Conservation (phyloP, 2,888 invertebrate species). For the Drosophila lutescens region DNA sequence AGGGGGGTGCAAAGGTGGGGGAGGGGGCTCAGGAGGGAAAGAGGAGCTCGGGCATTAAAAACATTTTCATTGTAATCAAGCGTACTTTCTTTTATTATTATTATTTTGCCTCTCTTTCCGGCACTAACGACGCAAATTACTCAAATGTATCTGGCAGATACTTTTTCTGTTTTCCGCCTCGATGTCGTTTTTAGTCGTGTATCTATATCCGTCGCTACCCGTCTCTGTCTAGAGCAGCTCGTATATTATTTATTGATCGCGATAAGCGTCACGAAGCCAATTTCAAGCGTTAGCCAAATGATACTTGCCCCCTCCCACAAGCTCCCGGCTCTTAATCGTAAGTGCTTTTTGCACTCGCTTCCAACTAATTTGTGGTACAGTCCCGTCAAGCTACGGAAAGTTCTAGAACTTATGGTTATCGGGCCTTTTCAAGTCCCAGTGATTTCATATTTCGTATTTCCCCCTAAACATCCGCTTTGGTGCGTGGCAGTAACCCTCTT, state of each 20-base stretch:
- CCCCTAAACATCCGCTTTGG: conserved; percentile 53
- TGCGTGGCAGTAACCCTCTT: conserved; percentile 64
- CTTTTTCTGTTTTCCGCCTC: conserved; percentile 63
- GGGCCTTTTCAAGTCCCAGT: conserved; percentile 2
- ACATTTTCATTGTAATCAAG: conserved; percentile 80
- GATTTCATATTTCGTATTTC: conserved; percentile 20
- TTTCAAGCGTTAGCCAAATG: conserved; percentile 73
- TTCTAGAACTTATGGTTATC: background rate
- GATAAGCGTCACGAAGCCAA: conserved; percentile 84
- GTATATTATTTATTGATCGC: conserved; percentile 84
- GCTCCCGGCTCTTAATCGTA: conserved; percentile 30
- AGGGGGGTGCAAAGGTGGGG: background rate
- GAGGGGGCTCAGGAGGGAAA: background rate
- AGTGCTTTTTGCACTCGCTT: conserved; percentile 54
- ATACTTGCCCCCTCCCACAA: conserved; percentile 46
- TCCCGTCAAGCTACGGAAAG: conserved; percentile 1
- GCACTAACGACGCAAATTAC: conserved; percentile 79
- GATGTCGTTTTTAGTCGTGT: conserved; percentile 32
- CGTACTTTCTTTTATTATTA: conserved; percentile 81
- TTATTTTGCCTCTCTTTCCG: conserved; percentile 62
- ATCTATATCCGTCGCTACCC: conserved; percentile 17
- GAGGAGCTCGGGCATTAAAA: conserved; percentile 64
- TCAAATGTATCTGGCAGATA: conserved; percentile 81
- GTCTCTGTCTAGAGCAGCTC: conserved; percentile 63
- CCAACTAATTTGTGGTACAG: conserved; percentile 33